phyloP scores from a whole-genome alignment of 2,888 invertebrate genomes.

The Cylindroiulus punctatus region DNA sequence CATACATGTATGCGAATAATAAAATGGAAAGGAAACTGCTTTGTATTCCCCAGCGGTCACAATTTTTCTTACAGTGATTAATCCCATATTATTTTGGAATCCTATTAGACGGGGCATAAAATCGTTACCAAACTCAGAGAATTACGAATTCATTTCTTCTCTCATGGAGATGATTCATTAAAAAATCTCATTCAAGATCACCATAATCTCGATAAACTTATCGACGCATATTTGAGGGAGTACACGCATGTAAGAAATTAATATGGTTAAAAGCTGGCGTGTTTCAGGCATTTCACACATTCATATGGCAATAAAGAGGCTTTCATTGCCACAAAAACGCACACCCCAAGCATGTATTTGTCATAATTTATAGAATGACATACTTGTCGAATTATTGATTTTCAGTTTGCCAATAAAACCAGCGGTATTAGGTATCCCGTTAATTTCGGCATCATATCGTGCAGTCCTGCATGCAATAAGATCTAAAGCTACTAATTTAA shows the following conservation, averaged over 20 bases:
- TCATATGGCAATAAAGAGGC: not conserved
- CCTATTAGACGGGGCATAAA: too few species aligned
- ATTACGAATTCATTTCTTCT: too few species aligned
- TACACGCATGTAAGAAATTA: not conserved
- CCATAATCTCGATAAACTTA: not conserved
- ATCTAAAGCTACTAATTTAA: not conserved
- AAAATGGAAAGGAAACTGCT: too few species aligned
- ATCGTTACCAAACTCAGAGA: too few species aligned
- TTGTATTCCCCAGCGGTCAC: too few species aligned
- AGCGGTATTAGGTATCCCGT: not conserved
- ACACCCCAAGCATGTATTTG: not conserved
- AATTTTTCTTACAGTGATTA: too few species aligned
- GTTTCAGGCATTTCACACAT: not conserved
- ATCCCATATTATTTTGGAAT: too few species aligned
- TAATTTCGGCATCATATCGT: not conserved
- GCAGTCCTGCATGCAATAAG: not conserved
- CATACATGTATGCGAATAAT: too few species aligned
- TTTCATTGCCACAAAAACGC: not conserved
- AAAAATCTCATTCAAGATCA: not conserved
- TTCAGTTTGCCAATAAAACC: not conserved
- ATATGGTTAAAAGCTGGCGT: not conserved
- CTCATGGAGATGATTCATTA: not conserved
- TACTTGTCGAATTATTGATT: constrained; percentile 1
- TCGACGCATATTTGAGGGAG: not conserved
- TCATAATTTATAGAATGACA: not conserved